These are phyloP conservation scores for Leptogaster cylindrica DNA, from an alignment of 2,888 invertebrate species.

Conservation along the genomic window DNA sequence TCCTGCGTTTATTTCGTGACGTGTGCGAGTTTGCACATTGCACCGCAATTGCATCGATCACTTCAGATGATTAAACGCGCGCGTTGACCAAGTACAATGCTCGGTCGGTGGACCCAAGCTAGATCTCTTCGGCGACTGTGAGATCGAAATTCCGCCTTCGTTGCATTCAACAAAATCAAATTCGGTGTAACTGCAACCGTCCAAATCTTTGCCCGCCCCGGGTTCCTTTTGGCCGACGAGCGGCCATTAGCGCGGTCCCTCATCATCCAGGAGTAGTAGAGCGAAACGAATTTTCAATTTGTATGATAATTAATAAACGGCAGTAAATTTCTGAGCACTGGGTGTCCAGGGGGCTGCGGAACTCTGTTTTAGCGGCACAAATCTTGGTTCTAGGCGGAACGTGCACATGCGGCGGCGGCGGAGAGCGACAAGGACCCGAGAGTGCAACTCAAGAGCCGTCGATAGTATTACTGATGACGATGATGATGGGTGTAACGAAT, in stretches of 20 bases:
- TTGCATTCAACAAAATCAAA: too few relatives aligned
- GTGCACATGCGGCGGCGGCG: background rate
- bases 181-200: too few relatives aligned
- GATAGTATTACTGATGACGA: slow-evolving; percentile 36
- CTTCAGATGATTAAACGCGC: too few relatives aligned
- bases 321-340: slow-evolving; percentile 46
- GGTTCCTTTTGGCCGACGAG: too few relatives aligned
- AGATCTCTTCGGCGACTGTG: too few relatives aligned
- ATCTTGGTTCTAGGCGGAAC: background rate
- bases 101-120: too few relatives aligned
- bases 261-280: slow-evolving; percentile 40
- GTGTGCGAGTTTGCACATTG: too few relatives aligned
- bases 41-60: too few relatives aligned
- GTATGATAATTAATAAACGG: slow-evolving; percentile 52
- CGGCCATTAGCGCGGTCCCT: background rate
- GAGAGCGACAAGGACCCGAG: background rate
- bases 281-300: slow-evolving; percentile 52
- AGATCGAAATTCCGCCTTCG: too few relatives aligned
- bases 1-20: too few relatives aligned
- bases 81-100: too few relatives aligned
- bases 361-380: background rate
- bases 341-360: background rate
- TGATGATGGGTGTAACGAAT: slow-evolving; percentile 41
- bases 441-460: background rate
- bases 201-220: too few relatives aligned